Conservation (phyloP, 2,797 vertebrate genomes). For the Tragopan temminckii region DNA sequence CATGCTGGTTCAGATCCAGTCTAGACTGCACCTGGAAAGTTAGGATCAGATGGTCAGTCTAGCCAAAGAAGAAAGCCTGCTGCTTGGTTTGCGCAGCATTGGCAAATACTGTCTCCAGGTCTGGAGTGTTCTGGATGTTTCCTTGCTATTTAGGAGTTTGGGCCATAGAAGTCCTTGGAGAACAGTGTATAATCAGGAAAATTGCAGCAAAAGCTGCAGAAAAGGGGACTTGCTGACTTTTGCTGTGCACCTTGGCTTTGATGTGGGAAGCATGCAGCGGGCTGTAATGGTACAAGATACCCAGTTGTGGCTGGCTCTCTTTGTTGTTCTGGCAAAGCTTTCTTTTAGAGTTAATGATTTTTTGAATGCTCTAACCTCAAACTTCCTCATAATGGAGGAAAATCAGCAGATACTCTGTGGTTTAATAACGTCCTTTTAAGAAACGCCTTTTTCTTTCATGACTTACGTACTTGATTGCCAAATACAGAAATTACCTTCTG, state of each 20-base stretch:
- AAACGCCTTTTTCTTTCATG: neutral
- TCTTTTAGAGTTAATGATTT: neutral
- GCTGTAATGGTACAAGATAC: neutral
- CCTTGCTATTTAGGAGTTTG: neutral
- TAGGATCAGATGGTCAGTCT: neutral
- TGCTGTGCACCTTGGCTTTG: neutral
- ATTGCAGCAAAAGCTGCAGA: neutral
- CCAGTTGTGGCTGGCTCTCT: rapidly evolving
- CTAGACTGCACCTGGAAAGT: neutral
- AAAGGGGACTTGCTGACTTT: rapidly evolving
- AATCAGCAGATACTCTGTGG: neutral
- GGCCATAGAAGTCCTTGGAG: neutral
- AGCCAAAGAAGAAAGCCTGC: neutral
- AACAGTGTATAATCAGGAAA: neutral
- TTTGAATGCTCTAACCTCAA: neutral
- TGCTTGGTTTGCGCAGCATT: neutral
- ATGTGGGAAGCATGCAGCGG: rapidly evolving
- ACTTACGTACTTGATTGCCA: neutral
- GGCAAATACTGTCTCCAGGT: neutral
- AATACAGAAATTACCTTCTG: neutral
- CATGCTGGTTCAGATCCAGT: neutral
- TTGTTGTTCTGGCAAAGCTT: neutral
- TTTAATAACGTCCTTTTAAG: neutral
- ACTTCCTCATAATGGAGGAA: neutral
- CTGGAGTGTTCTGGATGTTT: rapidly evolving